Conservation (phyloP, 2,113 vertebrate species). For the Smithornis capensis region DNA sequence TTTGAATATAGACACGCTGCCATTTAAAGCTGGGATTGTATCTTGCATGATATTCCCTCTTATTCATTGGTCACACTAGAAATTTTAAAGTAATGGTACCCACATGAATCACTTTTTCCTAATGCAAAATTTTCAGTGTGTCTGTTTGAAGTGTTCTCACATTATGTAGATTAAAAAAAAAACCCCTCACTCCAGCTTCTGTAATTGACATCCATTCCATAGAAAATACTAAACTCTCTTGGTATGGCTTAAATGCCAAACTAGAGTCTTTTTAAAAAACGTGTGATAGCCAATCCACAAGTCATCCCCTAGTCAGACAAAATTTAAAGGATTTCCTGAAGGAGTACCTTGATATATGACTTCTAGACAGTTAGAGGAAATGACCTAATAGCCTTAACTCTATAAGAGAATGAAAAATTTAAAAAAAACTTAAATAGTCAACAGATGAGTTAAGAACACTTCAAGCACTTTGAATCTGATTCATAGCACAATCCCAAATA, state of each 20-base stretch:
- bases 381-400: neutral
- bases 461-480: neutral
- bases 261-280: neutral
- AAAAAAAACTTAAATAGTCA: neutral
- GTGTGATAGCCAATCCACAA: neutral
- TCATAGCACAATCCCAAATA: neutral
- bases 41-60: neutral
- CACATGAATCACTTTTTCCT: neutral
- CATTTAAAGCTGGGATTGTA: neutral
- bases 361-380: neutral
- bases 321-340: neutral
- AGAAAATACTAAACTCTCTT: neutral
- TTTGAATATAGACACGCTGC: neutral
- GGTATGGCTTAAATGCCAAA: neutral
- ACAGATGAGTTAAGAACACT: neutral
- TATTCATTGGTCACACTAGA: neutral
- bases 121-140: neutral
- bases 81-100: neutral
- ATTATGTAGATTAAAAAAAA: neutral
- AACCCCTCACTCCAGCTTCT: too few species aligned
- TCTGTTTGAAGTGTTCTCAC: neutral
- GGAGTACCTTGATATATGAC: neutral
- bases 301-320: neutral
- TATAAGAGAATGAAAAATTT: neutral
- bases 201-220: neutral